Conservation (phyloP, 1,140 invertebrate species). For the Zaprionus ornatus region DNA sequence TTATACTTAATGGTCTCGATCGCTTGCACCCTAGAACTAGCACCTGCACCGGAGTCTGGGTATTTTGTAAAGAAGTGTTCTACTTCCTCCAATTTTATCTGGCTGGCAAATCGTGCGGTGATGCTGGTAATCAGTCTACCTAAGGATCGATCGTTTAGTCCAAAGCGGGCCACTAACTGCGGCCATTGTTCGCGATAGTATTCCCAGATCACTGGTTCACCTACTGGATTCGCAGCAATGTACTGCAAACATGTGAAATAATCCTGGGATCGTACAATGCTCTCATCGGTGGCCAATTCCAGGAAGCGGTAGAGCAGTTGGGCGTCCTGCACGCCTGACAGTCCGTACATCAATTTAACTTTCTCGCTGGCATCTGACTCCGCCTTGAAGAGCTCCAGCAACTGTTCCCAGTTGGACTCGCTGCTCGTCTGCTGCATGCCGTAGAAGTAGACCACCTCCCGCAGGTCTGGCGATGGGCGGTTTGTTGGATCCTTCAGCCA, state of each 20-base stretch:
- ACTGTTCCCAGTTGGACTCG: conserved; percentile 88
- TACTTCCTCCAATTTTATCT: conserved; percentile 90
- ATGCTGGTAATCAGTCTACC: conserved; percentile 89
- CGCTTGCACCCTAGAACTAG: conserved; percentile 87
- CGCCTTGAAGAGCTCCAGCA: conserved; percentile 89
- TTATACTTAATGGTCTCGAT: conserved; percentile 92
- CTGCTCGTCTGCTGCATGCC: conserved; percentile 85
- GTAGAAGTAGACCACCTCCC: conserved; percentile 88
- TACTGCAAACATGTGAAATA: conserved; percentile 89
- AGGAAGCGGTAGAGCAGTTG: conserved; percentile 87
- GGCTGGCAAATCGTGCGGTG: conserved; percentile 87
- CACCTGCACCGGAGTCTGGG: conserved; percentile 94
- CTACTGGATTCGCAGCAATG: conserved; percentile 90
- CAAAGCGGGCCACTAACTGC: conserved; percentile 89
- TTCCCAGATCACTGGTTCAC: conserved; percentile 91
- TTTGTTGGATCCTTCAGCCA: conserved; percentile 85
- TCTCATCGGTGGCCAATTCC: conserved; percentile 88
- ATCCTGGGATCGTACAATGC: conserved; percentile 92
- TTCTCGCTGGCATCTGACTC: conserved; percentile 92
- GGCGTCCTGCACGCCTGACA: conserved; percentile 87
- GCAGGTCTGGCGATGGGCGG: conserved; percentile 90
- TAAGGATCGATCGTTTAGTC: conserved; percentile 91
- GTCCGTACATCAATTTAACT: conserved; percentile 88
- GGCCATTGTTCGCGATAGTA: conserved; percentile 91
- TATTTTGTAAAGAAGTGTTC: conserved; percentile 90